Evolutionary conservation across 2,797 vertebrate genomes (phyloP).

Genomic region (Galago senegalensis): DNA sequence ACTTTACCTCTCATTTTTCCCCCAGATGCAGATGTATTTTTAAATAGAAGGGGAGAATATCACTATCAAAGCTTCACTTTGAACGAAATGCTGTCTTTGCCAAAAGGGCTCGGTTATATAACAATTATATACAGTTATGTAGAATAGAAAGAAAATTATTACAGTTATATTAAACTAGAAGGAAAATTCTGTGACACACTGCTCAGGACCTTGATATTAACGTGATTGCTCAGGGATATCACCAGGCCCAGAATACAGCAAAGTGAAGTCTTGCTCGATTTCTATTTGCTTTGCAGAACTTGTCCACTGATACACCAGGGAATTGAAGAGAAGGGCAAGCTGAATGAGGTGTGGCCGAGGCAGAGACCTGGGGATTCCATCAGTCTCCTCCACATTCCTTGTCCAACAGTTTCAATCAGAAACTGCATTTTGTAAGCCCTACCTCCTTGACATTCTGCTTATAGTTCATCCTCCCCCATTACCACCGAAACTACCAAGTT

Average conservation of each 20-base stretch:
- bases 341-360: constrained; percentile 44
- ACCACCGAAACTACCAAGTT: neutral
- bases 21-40: constrained; percentile 56
- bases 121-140: neutral
- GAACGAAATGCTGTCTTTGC: constrained; percentile 32
- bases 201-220: neutral
- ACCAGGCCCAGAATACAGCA: neutral
- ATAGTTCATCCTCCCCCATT: neutral
- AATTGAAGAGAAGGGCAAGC: constrained; percentile 23
- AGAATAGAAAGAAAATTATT: neutral
- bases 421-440: neutral
- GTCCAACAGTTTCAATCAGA: constrained; percentile 3
- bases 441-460: neutral
- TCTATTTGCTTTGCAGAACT: neutral
- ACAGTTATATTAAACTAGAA: neutral
- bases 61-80: neutral
- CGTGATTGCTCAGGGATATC: neutral
- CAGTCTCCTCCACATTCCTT: neutral
- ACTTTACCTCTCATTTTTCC: constrained; percentile 22
- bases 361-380: neutral
- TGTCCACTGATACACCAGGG: neutral
- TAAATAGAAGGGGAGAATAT: constrained; percentile 55
- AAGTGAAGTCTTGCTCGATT: constrained; percentile 32
- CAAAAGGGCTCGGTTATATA: constrained; percentile 31
- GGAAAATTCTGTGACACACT: constrained; percentile 41